These are phyloP conservation scores for Lumbricus terrestris DNA, from an alignment of 2,888 invertebrate genomes.

Conservation along the genomic window DNA sequence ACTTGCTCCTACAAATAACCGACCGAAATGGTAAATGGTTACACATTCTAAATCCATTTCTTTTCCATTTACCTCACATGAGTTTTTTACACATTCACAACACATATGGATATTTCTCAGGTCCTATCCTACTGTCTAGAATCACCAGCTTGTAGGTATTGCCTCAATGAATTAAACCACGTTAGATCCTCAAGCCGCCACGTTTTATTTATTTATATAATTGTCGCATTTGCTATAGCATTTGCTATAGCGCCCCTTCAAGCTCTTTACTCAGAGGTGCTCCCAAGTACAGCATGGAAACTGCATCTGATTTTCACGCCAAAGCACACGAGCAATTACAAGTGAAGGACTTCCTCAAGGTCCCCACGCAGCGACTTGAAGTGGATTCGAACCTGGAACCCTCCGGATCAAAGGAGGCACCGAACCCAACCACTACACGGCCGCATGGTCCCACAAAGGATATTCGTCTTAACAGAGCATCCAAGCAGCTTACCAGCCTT, in stretches of 20 bases:
- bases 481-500: constrained; percentile 79
- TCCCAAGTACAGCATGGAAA: too few relatives aligned
- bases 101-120: neutral
- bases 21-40: neutral
- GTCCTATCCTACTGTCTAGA: neutral
- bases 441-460: too few relatives aligned
- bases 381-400: too few relatives aligned
- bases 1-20: constrained; percentile 77
- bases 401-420: too few relatives aligned
- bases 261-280: too few relatives aligned
- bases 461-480: neutral
- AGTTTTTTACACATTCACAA: neutral
- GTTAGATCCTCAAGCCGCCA: neutral
- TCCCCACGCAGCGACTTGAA: too few relatives aligned
- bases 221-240: neutral
- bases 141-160: neutral
- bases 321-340: too few relatives aligned
- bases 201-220: neutral
- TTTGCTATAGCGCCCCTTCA: neutral
- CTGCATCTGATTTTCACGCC: too few relatives aligned
- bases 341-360: too few relatives aligned
- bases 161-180: neutral
- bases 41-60: neutral
- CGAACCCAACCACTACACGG: too few relatives aligned
- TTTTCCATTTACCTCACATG: neutral